phyloP scores from a whole-genome alignment of 1,140 invertebrate genomes.

The Argopecten irradians region DNA sequence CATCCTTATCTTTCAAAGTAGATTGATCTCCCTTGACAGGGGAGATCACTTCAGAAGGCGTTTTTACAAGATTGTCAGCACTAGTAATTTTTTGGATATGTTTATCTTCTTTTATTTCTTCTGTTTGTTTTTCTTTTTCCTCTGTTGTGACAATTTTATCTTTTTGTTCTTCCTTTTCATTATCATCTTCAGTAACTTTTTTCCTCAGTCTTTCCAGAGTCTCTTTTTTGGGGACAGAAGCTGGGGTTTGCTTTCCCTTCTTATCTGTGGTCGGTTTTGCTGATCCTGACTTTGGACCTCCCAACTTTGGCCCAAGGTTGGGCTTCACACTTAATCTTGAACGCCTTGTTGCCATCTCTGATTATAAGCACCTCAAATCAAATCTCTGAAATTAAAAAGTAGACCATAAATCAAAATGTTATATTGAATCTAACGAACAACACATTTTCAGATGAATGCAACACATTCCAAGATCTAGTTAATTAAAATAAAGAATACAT shows the following conservation, averaged over 20 bases:
- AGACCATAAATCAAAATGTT: too few species aligned
- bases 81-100: not conserved
- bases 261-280: not conserved
- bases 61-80: not conserved
- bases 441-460: too few species aligned
- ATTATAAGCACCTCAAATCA: not conserved
- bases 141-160: not conserved
- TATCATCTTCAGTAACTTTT: not conserved
- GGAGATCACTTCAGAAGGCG: not conserved
- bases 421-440: too few species aligned
- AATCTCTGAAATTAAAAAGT: not conserved
- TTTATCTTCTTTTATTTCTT: not conserved
- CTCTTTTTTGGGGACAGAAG: not conserved
- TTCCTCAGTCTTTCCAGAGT: not conserved
- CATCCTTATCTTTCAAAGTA: not conserved
- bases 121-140: not conserved
- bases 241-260: not conserved
- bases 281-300: not conserved
- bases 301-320: slow-evolving; percentile 53
- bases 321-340: slow-evolving; percentile 59
- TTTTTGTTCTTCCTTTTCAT: not conserved
- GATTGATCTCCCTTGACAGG: not conserved
- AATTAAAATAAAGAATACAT: too few species aligned
- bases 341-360: slow-evolving; percentile 55
- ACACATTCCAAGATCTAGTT: too few species aligned